Conservation (phyloP, 2,797 vertebrate genomes). For the Peromyscus attwateri region DNA sequence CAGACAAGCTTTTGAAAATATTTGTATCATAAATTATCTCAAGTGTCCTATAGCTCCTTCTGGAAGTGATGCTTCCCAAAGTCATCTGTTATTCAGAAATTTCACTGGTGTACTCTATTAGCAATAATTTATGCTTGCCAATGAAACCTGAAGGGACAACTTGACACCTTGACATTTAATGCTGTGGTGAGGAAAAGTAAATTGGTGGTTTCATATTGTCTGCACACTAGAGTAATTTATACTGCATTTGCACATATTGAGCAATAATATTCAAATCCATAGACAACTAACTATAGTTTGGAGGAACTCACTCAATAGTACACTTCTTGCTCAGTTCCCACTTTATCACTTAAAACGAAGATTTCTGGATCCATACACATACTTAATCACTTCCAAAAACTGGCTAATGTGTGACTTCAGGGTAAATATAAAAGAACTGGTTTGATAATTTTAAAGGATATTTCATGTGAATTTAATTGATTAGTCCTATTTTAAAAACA, state of each 20-base stretch:
- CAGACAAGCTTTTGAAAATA: conserved; percentile 84
- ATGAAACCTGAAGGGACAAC: conserved; percentile 84
- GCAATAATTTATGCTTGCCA: conserved; percentile 86
- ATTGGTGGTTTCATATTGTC: conserved; percentile 79
- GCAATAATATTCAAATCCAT: conserved; percentile 76
- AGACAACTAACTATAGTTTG: conserved; percentile 75
- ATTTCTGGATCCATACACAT: not conserved
- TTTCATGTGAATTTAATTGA: not conserved
- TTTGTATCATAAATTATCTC: conserved; percentile 87
- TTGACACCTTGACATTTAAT: conserved; percentile 86
- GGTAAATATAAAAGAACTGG: not conserved
- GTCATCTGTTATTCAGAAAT: conserved; percentile 86
- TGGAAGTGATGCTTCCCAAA: conserved; percentile 79
- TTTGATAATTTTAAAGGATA: not conserved
- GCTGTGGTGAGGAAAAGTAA: conserved; percentile 80
- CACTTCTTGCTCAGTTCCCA: conserved; percentile 31
- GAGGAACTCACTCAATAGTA: conserved; percentile 63
- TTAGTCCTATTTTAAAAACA: not conserved
- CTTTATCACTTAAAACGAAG: not conserved
- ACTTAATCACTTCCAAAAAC: conserved; percentile 3
- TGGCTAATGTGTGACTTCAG: not conserved
- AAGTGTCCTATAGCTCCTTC: conserved; percentile 76
- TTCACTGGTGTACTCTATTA: conserved; percentile 83
- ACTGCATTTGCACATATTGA: conserved; percentile 71
- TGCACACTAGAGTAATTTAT: conserved; percentile 67